phyloP scores from a whole-genome alignment of 2,797 vertebrate genomes.

The Poliocrania exsul region DNA sequence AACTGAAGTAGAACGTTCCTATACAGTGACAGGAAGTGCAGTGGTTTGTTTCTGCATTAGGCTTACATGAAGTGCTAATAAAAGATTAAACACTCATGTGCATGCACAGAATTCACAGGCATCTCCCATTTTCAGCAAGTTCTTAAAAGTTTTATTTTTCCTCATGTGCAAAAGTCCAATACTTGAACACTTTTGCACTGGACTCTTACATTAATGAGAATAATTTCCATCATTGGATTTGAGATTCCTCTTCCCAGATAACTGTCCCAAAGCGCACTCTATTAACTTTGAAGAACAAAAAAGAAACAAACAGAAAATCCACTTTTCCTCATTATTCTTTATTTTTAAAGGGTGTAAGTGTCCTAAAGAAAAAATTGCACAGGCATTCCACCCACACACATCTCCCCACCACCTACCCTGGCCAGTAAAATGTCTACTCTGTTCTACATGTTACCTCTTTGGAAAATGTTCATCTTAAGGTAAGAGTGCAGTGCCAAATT shows the following conservation, averaged over 20 bases:
- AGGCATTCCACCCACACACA: neutral
- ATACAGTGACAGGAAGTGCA: neutral
- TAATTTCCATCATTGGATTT: neutral
- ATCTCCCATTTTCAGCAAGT: neutral
- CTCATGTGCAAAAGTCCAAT: neutral
- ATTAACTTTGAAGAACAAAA: neutral
- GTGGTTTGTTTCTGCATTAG: neutral
- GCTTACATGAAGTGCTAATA: neutral
- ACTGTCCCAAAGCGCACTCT: neutral
- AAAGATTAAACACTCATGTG: neutral
- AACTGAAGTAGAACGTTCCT: neutral
- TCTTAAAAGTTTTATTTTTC: neutral
- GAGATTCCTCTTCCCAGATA: neutral
- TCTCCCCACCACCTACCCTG: neutral
- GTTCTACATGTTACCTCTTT: neutral
- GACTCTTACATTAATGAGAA: neutral
- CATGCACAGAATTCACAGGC: neutral
- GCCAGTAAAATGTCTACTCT: neutral
- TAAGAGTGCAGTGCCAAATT: neutral
- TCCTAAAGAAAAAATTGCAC: neutral
- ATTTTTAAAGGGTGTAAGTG: neutral
- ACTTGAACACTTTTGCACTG: neutral
- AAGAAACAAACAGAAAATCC: neutral
- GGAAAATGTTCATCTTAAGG: neutral
- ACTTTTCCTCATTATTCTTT: neutral